These are phyloP conservation scores for Latheticus oryzae DNA, from an alignment of 2,888 invertebrate genomes.

Conservation along the genomic window DNA sequence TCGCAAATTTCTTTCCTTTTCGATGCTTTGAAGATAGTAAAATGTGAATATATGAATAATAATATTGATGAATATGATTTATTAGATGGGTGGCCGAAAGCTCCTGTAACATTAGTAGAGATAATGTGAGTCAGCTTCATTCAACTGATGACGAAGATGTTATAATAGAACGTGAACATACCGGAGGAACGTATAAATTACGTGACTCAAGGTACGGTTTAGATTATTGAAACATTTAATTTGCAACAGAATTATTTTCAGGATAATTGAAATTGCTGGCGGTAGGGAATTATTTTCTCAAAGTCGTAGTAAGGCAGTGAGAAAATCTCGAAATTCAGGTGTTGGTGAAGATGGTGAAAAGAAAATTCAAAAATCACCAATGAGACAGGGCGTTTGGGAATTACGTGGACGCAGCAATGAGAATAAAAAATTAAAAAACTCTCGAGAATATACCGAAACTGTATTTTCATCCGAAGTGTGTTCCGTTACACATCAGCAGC, in stretches of 20 bases:
- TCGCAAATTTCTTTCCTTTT: neutral
- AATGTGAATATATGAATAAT: no score
- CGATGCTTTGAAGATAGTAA: neutral
- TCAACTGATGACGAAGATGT: slow-evolving; percentile 68
- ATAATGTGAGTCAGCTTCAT: slow-evolving; percentile 62
- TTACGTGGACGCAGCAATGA: slow-evolving; percentile 67
- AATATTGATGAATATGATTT: slow-evolving; percentile 42
- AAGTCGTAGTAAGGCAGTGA: slow-evolving; percentile 81
- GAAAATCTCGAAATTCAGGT: slow-evolving; percentile 73
- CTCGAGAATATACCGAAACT: slow-evolving; percentile 72
- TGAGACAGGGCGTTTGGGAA: slow-evolving; percentile 71
- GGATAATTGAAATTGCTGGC: slow-evolving; percentile 83
- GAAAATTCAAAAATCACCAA: slow-evolving; percentile 68
- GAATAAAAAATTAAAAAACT: slow-evolving; percentile 61
- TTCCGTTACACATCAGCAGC: slow-evolving; percentile 68
- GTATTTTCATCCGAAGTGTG: slow-evolving; percentile 73
- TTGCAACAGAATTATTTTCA: slow-evolving; percentile 52
- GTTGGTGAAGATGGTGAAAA: slow-evolving; percentile 61
- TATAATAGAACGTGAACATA: slow-evolving; percentile 66
- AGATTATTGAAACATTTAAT: neutral
- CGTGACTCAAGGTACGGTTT: slow-evolving; percentile 76
- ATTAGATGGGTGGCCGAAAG: slow-evolving; percentile 64
- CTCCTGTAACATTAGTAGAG: slow-evolving; percentile 62
- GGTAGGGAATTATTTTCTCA: slow-evolving; percentile 87
- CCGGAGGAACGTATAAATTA: slow-evolving; percentile 75